These are phyloP conservation scores for Mohoua ochrocephala DNA, from an alignment of 2,113 vertebrate genomes.

Conservation along the genomic window DNA sequence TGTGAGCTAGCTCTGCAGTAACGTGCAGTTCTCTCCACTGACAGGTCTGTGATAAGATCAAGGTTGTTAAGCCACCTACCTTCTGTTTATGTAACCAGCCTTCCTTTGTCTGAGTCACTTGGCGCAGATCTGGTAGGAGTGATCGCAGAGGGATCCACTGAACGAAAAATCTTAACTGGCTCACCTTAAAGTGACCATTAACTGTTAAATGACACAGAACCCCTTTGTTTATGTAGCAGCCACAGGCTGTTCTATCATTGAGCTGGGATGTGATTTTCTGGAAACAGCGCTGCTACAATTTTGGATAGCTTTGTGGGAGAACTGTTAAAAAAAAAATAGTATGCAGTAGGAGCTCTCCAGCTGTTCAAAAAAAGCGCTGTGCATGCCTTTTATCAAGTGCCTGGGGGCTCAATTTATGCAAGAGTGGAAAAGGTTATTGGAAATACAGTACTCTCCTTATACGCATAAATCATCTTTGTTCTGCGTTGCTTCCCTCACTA, in stretches of 20 bases:
- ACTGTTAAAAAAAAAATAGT: not conserved
- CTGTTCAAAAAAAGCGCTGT: not conserved
- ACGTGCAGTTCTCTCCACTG: not conserved
- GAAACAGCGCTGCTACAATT: not conserved
- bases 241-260: not conserved
- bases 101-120: not conserved
- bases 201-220: not conserved
- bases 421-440: conserved; percentile 35
- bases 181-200: not conserved
- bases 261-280: not conserved
- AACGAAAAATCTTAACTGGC: rapidly evolving
- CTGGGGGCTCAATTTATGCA: conserved; percentile 24
- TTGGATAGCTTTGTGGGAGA: not conserved
- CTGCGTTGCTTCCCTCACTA: not conserved
- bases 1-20: not conserved
- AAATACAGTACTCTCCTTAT: not conserved
- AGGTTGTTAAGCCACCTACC: conserved; percentile 45
- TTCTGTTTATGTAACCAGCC: conserved; percentile 36
- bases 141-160: not conserved
- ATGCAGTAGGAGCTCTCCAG: not conserved
- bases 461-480: not conserved
- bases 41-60: conserved; percentile 41
- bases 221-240: not conserved
- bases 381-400: not conserved
- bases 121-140: not conserved